Percentiles rank a stretch among this genome's conserved stretches.
Conservation (phyloP, 2,888 invertebrate genomes). For the Macroteleia sp. region DNA sequence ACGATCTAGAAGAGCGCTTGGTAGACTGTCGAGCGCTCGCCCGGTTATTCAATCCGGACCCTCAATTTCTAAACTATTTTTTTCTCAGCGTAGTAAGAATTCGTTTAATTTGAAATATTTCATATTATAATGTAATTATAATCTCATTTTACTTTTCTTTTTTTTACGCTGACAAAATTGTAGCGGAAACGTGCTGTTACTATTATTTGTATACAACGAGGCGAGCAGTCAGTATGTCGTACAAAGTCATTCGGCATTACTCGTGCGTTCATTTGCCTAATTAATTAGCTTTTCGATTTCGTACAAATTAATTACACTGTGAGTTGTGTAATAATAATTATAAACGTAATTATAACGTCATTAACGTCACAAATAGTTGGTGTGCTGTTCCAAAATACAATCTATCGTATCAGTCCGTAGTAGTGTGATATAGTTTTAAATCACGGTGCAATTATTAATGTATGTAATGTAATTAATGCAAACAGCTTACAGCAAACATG, state of each 20-base stretch:
- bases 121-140: too few relatives aligned
- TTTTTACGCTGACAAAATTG: too few relatives aligned
- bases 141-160: too few relatives aligned
- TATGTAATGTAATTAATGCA: slow-evolving; percentile 41
- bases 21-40: too few relatives aligned
- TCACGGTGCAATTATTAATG: slow-evolving; percentile 30
- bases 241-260: slow-evolving; percentile 33
- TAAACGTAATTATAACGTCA: slow-evolving; percentile 53
- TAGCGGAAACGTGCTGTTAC: not conserved
- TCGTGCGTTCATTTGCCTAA: slow-evolving; percentile 52
- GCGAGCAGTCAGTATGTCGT: slow-evolving; percentile 23
- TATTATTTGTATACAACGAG: slow-evolving; percentile 14
- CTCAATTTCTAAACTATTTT: too few relatives aligned
- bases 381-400: not conserved
- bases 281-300: slow-evolving; percentile 56
- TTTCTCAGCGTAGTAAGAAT: too few relatives aligned
- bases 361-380: slow-evolving; percentile 42
- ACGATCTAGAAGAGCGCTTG: too few relatives aligned
- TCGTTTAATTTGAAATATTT: too few relatives aligned
- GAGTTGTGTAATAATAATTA: slow-evolving; percentile 45
- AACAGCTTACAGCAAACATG: slow-evolving; percentile 84
- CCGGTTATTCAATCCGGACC: too few relatives aligned
- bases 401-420: slow-evolving; percentile 9
- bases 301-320: slow-evolving; percentile 51
- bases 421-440: slow-evolving; percentile 23